These are phyloP conservation scores for Climacteris rufus DNA, from an alignment of 2,113 vertebrate species.

Conservation along the genomic window DNA sequence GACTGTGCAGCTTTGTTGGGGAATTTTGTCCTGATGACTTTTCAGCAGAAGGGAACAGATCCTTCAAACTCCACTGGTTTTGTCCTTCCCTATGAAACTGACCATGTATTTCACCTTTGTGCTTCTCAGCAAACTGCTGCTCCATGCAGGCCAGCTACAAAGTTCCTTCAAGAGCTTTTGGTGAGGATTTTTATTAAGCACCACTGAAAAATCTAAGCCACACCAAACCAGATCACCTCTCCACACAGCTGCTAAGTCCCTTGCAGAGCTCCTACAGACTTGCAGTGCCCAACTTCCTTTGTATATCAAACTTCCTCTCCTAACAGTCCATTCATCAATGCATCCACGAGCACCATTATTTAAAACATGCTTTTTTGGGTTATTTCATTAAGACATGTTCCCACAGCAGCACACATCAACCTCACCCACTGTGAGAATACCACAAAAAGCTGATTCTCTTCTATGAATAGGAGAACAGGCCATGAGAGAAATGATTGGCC, in stretches of 20 bases:
- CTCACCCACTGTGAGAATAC: not conserved
- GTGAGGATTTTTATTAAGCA: not conserved
- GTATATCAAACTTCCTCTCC: not conserved
- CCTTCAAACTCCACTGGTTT: not conserved
- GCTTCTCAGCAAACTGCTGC: not conserved
- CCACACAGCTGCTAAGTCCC: not conserved
- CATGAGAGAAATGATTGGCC: not conserved
- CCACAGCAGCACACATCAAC: not conserved
- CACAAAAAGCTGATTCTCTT: not conserved
- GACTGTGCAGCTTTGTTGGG: not conserved
- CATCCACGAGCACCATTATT: not conserved
- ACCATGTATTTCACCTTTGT: rapidly evolving
- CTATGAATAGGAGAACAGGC: not conserved
- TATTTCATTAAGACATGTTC: not conserved
- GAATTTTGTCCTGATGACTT: not conserved
- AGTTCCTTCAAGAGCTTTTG: not conserved
- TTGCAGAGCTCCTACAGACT: not conserved
- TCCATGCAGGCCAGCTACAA: not conserved
- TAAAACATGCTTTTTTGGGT: not conserved
- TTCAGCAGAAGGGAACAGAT: not conserved
- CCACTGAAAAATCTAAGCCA: not conserved
- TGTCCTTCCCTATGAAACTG: not conserved
- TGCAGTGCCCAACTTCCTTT: not conserved
- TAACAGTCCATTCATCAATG: not conserved
- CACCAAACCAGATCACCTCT: not conserved